phyloP scores from a whole-genome alignment of 2,797 vertebrate genomes.

The Lagodon rhomboides region DNA sequence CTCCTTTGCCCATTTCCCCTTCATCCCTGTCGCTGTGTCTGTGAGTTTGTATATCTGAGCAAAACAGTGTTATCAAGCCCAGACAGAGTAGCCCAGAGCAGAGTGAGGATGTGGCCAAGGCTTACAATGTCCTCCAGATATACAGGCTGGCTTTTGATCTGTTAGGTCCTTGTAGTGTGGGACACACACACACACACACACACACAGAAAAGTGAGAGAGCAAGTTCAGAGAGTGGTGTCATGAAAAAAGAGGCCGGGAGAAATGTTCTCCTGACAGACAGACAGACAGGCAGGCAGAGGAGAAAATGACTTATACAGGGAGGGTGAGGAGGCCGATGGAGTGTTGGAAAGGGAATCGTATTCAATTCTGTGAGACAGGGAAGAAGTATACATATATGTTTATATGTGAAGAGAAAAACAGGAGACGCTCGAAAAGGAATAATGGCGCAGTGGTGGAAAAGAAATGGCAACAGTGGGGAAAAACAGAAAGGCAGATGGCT shows the following conservation, averaged over 20 bases:
- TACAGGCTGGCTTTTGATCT: conserved; percentile 72
- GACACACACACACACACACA: not conserved
- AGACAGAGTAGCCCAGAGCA: conserved; percentile 75
- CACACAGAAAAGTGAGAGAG: conserved; percentile 1
- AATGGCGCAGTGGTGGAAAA: not conserved
- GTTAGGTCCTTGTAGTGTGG: conserved; percentile 63
- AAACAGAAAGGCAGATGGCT: conserved; percentile 47
- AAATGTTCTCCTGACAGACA: conserved; percentile 48
- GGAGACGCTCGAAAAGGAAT: conserved; percentile 4
- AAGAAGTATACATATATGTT: not conserved
- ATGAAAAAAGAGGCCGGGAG: conserved; percentile 40
- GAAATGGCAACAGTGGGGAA: conserved; percentile 27
- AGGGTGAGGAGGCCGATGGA: conserved; percentile 7
- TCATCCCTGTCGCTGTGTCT: conserved; percentile 53
- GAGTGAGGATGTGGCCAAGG: conserved; percentile 72
- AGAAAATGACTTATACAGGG: conserved; percentile 16
- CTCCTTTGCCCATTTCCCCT: conserved; percentile 38
- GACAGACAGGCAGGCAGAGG: conserved; percentile 6
- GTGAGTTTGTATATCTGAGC: conserved; percentile 49
- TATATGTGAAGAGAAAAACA: not conserved
- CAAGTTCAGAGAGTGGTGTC: conserved; percentile 22
- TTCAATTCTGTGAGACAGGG: not conserved
- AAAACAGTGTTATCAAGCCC: conserved; percentile 74
- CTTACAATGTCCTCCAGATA: conserved; percentile 74
- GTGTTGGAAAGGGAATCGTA: conserved; percentile 11